Base-by-base conservation (phyloP, 2,888 invertebrate species). In the Netelia inedita region DNA sequence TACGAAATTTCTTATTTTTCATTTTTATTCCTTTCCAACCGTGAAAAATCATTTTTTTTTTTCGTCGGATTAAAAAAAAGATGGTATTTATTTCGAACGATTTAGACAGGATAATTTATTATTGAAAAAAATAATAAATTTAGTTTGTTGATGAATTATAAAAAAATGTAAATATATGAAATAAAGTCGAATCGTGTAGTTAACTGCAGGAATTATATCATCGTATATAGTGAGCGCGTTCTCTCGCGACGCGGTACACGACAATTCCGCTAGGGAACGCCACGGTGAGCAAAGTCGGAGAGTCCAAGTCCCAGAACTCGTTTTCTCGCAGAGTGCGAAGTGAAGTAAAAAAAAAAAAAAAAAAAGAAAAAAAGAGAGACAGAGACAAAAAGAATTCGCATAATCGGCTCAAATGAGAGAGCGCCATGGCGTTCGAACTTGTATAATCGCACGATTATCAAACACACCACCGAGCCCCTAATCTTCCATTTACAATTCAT, bases 221-320 rank as follows among this genome's bases (percentile, higher is more conserved):
- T 75, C 53, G 35, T 41, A 2, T 41, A 2, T 28, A 28, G 35
- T 11, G 6, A 21, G 41, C 41, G 53, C 14, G 23, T 76, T 57
- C 43, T 57, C n/a, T 14, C 57, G 35, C 35, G 9, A 68, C 74
- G 28, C 21, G 61, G 65, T 83, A 53, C 80, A 2, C 83, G 80
- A 80, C 41, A 61, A 55, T 72, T 28, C 79, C 83, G 72, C 79
- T 66, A 80, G 83, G 83, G 46, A 75, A 66, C 83, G 83, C 83
- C 83, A 83, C 83, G 21, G n/a, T 71, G 73, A 57, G 57, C 71
- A 28, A 75, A 79, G 41, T 75, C 69, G 43, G n/a, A 63, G 41
- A 41, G 28, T 35, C 41, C 2, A 28, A 68, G 53, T 53, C 19
- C 5, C n/a, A 69, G 63, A 79, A 46, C 61, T 55, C 66, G 74